Conservation (phyloP, 2,888 invertebrate genomes). For the Oligia strigilis region DNA sequence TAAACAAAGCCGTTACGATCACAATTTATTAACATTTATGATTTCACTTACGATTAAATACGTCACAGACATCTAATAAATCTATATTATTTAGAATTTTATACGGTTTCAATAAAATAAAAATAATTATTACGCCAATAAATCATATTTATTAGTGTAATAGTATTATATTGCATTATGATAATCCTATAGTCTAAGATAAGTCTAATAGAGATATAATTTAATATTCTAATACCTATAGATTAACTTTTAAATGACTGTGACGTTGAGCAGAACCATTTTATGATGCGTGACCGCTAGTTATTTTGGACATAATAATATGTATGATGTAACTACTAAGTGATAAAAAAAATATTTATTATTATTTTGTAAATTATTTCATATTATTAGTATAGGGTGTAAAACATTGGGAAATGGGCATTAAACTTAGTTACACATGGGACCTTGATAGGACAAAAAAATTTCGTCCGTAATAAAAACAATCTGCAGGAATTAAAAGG, state of each 20-base stretch:
- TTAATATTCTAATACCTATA: slow-evolving; percentile 31
- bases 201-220: slow-evolving; percentile 44
- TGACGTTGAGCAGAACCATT: slow-evolving; percentile 34
- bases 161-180: slow-evolving; percentile 33
- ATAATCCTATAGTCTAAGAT: slow-evolving; percentile 42
- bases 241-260: slow-evolving; percentile 2
- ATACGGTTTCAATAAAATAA: not conserved
- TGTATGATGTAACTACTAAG: not conserved
- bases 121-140: slow-evolving; percentile 33
- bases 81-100: not conserved
- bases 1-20: not conserved
- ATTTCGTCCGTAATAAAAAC: too few species aligned
- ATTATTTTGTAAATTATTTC: not conserved
- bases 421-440: too few species aligned
- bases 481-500: too few species aligned
- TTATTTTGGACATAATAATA: not conserved
- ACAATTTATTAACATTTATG: slow-evolving; percentile 23
- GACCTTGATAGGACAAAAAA: too few species aligned
- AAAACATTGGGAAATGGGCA: too few species aligned
- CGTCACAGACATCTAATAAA: slow-evolving; percentile 27
- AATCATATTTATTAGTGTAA: slow-evolving; percentile 51
- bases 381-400: not conserved
- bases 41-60: slow-evolving; percentile 26
- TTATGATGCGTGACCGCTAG: slow-evolving; percentile 15
- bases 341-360: too few species aligned